Conservation (phyloP, 1,140 invertebrate genomes). For the Drosophila navojoa region DNA sequence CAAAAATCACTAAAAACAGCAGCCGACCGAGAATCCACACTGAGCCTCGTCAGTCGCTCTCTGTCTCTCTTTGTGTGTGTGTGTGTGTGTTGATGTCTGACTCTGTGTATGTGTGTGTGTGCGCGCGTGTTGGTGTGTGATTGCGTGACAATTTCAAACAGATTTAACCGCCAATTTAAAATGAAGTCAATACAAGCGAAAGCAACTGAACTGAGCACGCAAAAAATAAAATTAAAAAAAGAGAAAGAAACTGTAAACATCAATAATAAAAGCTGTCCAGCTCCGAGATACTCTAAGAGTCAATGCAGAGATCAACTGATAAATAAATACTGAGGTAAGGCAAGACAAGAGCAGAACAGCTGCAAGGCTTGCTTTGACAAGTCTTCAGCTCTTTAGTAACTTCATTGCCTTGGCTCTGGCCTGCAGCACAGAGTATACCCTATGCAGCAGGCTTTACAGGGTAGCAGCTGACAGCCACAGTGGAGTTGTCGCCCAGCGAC, state of each 20-base stretch:
- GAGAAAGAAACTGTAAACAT: neutral
- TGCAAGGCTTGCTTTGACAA: neutral
- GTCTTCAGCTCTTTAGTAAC: neutral
- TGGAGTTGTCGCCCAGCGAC: conserved; percentile 35
- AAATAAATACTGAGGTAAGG: neutral
- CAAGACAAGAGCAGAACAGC: too few species aligned
- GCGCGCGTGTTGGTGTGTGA: conserved; percentile 66
- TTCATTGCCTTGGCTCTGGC: too few species aligned
- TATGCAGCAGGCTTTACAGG: neutral
- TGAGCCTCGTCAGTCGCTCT: conserved; percentile 31
- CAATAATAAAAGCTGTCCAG: neutral
- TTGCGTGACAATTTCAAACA: conserved; percentile 81
- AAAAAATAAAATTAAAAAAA: conserved; percentile 24
- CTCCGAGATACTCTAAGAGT: conserved; percentile 4
- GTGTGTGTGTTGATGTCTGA: conserved; percentile 39
- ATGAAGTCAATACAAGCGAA: conserved; percentile 79
- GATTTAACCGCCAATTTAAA: conserved; percentile 83
- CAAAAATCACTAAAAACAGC: conserved; percentile 77
- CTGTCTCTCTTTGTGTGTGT: neutral
- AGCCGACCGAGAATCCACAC: conserved; percentile 39
- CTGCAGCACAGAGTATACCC: neutral
- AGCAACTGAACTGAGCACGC: conserved; percentile 44
- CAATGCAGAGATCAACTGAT: neutral
- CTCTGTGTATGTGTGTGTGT: conserved; percentile 30
- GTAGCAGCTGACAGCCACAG: conserved; percentile 15